Percentiles rank a stretch among this genome's conserved stretches.
These are phyloP conservation scores for Oophaga pumilio DNA, from an alignment of 2,113 vertebrate species.

Conservation along the genomic window DNA sequence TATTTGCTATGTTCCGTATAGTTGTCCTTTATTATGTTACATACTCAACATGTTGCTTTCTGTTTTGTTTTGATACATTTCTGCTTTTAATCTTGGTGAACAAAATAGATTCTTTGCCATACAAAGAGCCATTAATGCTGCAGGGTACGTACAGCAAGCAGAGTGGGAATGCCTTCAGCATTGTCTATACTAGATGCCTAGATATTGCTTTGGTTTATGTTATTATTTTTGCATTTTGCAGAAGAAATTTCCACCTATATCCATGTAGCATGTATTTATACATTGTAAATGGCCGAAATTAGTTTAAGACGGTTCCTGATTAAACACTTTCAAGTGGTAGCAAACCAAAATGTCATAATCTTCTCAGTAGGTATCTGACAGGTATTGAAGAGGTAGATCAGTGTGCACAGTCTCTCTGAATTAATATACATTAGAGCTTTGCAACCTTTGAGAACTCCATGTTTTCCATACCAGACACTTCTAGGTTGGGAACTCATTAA, in stretches of 20 bases:
- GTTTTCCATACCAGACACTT: no score
- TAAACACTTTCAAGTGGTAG: no score
- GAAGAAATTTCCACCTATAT: neutral
- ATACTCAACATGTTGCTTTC: neutral
- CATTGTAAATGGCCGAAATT: neutral
- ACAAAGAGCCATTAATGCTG: neutral
- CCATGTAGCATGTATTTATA: neutral
- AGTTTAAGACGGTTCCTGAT: no score
- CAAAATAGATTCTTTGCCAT: constrained; percentile 9
- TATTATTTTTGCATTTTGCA: neutral
- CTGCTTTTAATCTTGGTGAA: constrained; percentile 34
- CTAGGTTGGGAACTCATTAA: no score
- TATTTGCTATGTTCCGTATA: neutral
- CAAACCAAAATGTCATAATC: neutral
- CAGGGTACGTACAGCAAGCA: neutral
- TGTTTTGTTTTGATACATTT: constrained; percentile 27
- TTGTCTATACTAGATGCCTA: neutral
- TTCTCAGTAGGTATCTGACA: no score
- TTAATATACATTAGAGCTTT: no score
- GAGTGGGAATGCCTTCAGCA: neutral
- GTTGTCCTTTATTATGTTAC: neutral
- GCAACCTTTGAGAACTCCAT: no score
- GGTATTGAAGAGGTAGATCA: no score
- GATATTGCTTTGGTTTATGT: neutral
- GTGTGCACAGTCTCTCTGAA: no score